A percentile compares a stretch with the other conserved stretches of the same genome.
phyloP scores from a whole-genome alignment of 1,140 invertebrate genomes.

The Zelostemma sp. region DNA sequence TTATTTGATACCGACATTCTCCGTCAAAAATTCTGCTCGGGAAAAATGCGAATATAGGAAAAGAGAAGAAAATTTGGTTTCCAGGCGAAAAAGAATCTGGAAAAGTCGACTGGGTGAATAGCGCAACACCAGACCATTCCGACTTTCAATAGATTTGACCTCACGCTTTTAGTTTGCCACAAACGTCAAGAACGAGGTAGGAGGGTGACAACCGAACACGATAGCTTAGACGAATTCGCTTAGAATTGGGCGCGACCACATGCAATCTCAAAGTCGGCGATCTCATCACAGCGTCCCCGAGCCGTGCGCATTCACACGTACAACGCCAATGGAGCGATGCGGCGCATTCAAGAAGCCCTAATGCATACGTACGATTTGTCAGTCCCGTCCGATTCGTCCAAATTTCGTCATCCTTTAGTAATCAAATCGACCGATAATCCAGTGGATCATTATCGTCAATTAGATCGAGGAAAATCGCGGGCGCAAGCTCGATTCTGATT shows the following conservation, averaged over 20 bases:
- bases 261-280: slow-evolving; percentile 7
- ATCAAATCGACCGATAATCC: slow-evolving; percentile 30
- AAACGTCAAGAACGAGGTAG: slow-evolving; percentile 1
- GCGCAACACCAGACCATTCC: slow-evolving; percentile 21
- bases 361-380: slow-evolving; percentile 29
- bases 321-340: slow-evolving; percentile 18
- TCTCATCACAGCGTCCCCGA: slow-evolving; percentile 2
- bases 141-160: slow-evolving; percentile 21
- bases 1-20: background rate
- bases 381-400: background rate
- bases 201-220: slow-evolving; percentile 6
- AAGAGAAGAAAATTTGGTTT: background rate
- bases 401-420: slow-evolving; percentile 2
- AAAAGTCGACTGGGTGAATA: slow-evolving; percentile 5
- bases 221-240: slow-evolving; percentile 13
- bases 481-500: background rate
- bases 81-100: no score
- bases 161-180: slow-evolving; percentile 25
- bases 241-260: slow-evolving; percentile 9
- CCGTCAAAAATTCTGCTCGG: background rate
- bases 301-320: slow-evolving; percentile 7
- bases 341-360: slow-evolving; percentile 15
- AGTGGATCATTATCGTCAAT: slow-evolving; percentile 23
- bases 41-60: background rate
- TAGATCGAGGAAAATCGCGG: slow-evolving; percentile 29